Evolutionary conservation across 2,113 vertebrate species (phyloP), one percentile per base, ranked within the genome.

Genomic region (Colaptes auratus): DNA sequence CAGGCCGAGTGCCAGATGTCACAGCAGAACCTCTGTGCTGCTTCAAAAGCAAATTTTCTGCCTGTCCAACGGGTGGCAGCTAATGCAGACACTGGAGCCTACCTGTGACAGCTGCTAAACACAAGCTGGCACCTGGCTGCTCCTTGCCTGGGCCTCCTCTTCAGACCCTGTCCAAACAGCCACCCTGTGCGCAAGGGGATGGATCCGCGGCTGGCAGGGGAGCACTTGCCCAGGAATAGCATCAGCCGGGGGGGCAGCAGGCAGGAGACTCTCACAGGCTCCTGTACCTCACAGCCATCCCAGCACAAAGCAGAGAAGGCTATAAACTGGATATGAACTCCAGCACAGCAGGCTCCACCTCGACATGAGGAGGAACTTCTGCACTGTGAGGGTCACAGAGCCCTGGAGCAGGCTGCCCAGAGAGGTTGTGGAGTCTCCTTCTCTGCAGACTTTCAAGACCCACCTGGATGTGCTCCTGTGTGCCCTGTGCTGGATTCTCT

Each of bases 21-120:
- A 61, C 27, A 69, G 76, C 6, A 46, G 75, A 85, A 35, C 61
- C 66, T 77, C 82, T 25, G 24, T 31, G 71, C 33, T 85, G 9
- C 86, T 71, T 5, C 19, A 71, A 52, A 71, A 90, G 78, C 83
- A 78, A 61, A 75, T 79, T 50, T 61, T 44, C 76, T 70, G 48
- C 69, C 80, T 4, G 1, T 78, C 61, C 72, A 36, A 20, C 0
- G 7, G 23, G 25, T 79, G 90, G 71, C 71, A 79, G 83, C n/a
- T 74, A 30, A 78, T 53, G 23, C 14, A 44, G 87, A 21, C 18
- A 30, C 61, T 36, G 0, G 4, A 82, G 21, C 30, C 42, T 42
- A 36, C 79, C 75, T 24, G 15, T 63, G 92, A 78, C 90, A 90
- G 87, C 75, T 88, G 87, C 46, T 23, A 82, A 85, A 74, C 5